Conservation (phyloP, 2,113 vertebrate species). For the Phaetusa simplex region DNA sequence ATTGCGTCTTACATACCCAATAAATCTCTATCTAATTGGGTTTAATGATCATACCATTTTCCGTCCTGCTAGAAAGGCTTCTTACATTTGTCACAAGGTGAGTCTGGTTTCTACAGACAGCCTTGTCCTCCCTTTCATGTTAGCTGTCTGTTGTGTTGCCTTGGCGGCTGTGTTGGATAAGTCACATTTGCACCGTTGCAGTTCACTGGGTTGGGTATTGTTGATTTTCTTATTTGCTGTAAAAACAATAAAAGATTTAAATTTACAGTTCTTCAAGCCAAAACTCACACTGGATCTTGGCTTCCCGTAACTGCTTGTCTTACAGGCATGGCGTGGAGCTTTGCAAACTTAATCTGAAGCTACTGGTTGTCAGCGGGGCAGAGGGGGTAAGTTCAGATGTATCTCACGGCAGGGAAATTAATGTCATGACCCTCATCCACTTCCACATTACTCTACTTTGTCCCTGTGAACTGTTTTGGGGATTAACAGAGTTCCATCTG, state of each 20-base stretch:
- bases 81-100: background rate
- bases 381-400: background rate
- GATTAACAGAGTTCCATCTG: background rate
- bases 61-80: background rate
- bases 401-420: background rate
- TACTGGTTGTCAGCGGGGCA: background rate
- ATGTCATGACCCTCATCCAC: background rate
- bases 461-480: background rate
- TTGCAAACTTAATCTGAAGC: background rate
- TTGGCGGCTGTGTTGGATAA: background rate
- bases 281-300: background rate
- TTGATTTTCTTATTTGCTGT: background rate
- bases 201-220: background rate
- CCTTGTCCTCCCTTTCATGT: background rate
- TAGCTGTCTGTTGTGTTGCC: background rate
- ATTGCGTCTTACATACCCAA: background rate
- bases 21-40: background rate
- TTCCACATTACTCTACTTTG: background rate
- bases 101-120: background rate
- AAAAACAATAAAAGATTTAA: background rate
- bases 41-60: background rate
- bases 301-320: background rate
- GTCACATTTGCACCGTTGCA: background rate
- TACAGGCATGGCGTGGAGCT: background rate
- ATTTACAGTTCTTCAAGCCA: background rate